Conservation (phyloP, 1,140 invertebrate genomes). For the Elysia chlorotica region DNA sequence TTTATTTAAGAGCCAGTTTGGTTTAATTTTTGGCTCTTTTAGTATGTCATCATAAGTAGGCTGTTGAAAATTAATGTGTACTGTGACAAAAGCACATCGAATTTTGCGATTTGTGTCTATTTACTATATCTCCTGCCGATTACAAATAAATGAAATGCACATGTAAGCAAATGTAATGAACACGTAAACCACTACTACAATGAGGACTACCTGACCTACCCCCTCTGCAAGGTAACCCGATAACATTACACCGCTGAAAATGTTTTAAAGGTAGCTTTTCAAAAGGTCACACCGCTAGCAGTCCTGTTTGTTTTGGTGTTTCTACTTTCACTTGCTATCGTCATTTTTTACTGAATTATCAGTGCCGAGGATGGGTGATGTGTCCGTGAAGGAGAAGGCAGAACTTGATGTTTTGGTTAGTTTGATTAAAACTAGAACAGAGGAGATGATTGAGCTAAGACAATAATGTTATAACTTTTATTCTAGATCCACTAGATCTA, state of each 20-base stretch:
- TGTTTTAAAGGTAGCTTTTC: background rate
- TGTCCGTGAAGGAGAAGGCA: background rate
- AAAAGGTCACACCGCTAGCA: background rate
- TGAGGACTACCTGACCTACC: background rate
- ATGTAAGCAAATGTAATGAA: no score
- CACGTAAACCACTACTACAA: no score
- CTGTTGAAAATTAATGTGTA: no score
- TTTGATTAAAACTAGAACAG: background rate
- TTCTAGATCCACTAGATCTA: background rate
- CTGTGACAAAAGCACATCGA: no score
- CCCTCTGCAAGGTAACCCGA: background rate
- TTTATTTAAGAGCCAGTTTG: no score
- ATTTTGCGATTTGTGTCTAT: no score
- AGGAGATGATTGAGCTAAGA: background rate
- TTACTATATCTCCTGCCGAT: no score
- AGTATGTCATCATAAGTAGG: no score
- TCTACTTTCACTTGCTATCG: background rate
- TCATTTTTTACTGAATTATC: no score
- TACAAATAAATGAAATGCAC: no score
- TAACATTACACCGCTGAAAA: background rate
- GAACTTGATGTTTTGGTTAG: slow-evolving; percentile 11
- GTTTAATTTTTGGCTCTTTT: no score
- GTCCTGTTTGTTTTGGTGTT: background rate
- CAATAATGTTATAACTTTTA: background rate
- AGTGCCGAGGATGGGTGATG: slow-evolving; percentile 12